Evolutionary conservation across 2,888 invertebrate genomes (phyloP).

Genomic region (Ashinkailepas kermadecensis): DNA sequence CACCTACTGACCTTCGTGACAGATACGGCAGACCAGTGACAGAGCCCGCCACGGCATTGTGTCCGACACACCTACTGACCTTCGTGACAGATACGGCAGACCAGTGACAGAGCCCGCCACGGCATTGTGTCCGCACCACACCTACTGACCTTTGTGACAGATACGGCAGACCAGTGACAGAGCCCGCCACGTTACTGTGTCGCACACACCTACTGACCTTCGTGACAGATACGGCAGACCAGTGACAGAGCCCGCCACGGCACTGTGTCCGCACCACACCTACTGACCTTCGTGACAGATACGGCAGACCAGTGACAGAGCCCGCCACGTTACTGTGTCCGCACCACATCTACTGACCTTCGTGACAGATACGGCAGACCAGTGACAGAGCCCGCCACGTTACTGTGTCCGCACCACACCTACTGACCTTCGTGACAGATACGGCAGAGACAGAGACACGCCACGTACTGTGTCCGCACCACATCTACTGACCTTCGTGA

Average conservation of each 20-base stretch:
- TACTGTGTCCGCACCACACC: no score
- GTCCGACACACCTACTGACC: not conserved
- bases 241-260: not conserved
- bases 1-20: slow-evolving; percentile 26
- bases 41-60: no score
- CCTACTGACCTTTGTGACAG: slow-evolving; percentile 26
- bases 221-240: slow-evolving; percentile 28
- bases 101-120: not conserved
- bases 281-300: slow-evolving; percentile 28
- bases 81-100: slow-evolving; percentile 29
- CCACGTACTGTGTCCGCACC: no score
- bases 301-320: slow-evolving; percentile 23
- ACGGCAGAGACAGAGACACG: no score
- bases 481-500: slow-evolving; percentile 25
- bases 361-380: slow-evolving; percentile 28
- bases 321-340: no score
- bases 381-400: no score
- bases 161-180: slow-evolving; percentile 25
- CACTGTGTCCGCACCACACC: no score
- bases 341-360: slow-evolving; percentile 19
- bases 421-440: no score
- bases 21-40: slow-evolving; percentile 26
- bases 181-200: no score
- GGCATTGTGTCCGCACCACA: no score
- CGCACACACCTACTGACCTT: slow-evolving; percentile 20